Evolutionary conservation across 2,113 vertebrate species (phyloP), one percentile per base, ranked within the genome.

Genomic region (Leiothrix lutea): DNA sequence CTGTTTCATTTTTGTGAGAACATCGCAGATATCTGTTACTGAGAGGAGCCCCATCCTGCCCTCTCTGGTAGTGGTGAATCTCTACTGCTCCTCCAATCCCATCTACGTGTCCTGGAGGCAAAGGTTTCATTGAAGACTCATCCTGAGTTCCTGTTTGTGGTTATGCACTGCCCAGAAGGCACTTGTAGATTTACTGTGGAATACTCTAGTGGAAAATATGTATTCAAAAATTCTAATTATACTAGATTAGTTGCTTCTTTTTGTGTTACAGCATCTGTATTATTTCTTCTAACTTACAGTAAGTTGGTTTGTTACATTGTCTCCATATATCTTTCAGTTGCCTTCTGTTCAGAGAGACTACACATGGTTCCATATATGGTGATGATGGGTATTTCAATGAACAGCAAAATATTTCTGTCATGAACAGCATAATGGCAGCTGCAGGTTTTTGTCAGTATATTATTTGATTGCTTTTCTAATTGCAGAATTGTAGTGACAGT

Each of bases 401-500:
- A 36, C 19, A 73, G 33, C 42, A 87, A 42, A 85, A 24, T 80
- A 70, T 53, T 84, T 91, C 19, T 66, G 11, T 65, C 24, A n/a
- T 25, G 31, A 64, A 45, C 9, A 16, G 25, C 35, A 35, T 67
- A 51, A 79, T 31, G 23, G 17, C 71, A 88, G 36, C 38, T 93
- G 58, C 31, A 61, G 36, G 31, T 45, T 92, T 90, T 70, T 90
- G 25, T 57, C 33, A 66, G 19, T 66, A 17, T 73, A n/a, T 89
- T 80, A 47, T 70, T 67, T 62, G 61, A 51, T 87, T 84, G 47
- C 42, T 80, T 91, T 92, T 77, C 57, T 69, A 92, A 48, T 71
- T 88, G 47, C 25, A 65, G 35, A 77, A 80, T 77, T 50, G 20
- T 74, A 47, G 33, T 66, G 56, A 36, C 26, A 69, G 28, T 84